Evolutionary conservation across 37 sponge, comb jelly and placozoan species (phyloP).

Genomic region (Agelas oroides): DNA sequence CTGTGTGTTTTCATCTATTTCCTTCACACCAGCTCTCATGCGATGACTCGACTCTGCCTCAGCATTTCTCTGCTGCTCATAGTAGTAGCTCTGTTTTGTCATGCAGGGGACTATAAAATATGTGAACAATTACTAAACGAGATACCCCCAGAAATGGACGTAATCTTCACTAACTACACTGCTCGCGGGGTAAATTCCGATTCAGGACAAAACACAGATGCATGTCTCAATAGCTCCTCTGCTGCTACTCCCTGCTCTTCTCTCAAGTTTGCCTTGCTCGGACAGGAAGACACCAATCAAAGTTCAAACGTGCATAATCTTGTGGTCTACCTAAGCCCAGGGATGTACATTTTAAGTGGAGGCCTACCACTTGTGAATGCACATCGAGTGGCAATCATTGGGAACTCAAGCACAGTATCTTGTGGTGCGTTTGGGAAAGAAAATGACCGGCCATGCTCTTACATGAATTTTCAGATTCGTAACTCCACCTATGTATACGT

Average conservation of each 20-base stretch:
- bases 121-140: background rate
- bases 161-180: background rate
- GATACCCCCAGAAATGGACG: background rate
- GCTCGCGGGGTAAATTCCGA: constrained; percentile 5
- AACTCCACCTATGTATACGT: constrained; percentile 42
- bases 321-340: background rate
- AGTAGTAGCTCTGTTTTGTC: too few relatives aligned
- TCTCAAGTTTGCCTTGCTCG: constrained; percentile 23
- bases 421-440: constrained; percentile 25
- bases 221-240: constrained; percentile 8
- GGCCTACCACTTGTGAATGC: constrained; percentile 3
- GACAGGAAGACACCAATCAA: background rate
- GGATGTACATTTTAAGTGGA: background rate
- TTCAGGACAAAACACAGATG: background rate
- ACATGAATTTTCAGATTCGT: constrained; percentile 36
- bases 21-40: too few relatives aligned
- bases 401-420: background rate
- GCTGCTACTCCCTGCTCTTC: constrained; percentile 1
- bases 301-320: background rate
- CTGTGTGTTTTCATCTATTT: too few relatives aligned
- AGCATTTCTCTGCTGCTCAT: too few relatives aligned
- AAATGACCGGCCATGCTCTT: background rate
- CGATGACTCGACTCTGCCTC: too few relatives aligned
- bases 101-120: too few relatives aligned
- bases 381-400: constrained; percentile 22